Base-by-base conservation (phyloP, 1,140 invertebrate species). In the Drosophila lacteicornis region DNA sequence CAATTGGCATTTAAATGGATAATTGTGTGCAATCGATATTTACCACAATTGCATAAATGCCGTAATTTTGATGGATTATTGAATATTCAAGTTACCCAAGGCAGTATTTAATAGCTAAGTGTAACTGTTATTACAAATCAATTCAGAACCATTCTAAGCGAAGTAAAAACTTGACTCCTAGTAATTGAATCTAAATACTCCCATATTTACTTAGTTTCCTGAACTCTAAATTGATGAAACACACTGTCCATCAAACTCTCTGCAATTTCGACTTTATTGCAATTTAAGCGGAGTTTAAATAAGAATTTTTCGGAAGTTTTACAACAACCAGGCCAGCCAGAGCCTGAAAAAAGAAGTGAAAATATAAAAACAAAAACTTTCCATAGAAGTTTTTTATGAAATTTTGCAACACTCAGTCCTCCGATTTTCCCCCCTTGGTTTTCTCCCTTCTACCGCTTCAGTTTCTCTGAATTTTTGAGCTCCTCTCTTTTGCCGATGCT, bases 211-310 rank as follows among this genome's bases (percentile, higher is more conserved):
- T 12, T 5, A 30, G 6, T 27, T 9, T 50, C 0, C n/a, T n/a
- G 11, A 27, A 9, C 15, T 36, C 22, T 42, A 36, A 4, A 40
- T 1, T 46, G 27, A 43, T 71, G 25, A 43, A 12, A 42, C 51
- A 4, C 4, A 58, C 43, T 71, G 65, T 70, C 33, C 15, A 58
- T 47, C 43, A 25, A 42, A 60, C 12, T 47, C 56, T 60, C 47
- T 60, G 40, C 53, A 58, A 61, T 43, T 40, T 82, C 17, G 42
- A 53, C 58, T 59, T 60, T 88, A 90, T 84, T 88, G 78, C 84
- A 88, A 84, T 88, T 88, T 84, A 88, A 88, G 84, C 85, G 80
- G 74, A 84, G 84, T 88, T 88, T 88, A 88, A 88, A 84, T 75
- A 88, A 79, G 73, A 88, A 88, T 90, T 88, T 87, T 90, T 68